Evolutionary conservation across 2,797 vertebrate genomes (phyloP), one percentile per base, ranked within the genome.

Genomic region (Acanthurus leucopareius): DNA sequence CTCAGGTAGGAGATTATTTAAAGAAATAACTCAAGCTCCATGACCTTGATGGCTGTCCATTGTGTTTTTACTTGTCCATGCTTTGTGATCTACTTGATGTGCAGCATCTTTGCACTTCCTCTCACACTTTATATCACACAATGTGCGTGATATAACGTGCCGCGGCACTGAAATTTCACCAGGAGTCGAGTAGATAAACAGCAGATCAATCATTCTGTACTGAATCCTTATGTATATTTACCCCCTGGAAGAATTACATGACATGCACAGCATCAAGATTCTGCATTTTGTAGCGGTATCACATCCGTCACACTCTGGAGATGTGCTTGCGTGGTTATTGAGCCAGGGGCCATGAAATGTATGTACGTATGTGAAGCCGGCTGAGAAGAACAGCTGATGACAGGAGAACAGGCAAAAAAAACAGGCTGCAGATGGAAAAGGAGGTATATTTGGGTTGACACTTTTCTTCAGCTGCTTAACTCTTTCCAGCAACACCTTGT

Each of bases 171-270:
- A 9, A 0, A 7, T 51, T 66, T 69, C 82, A 60, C 58, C 49
- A 45, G 56, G 49, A 66, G 60, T 77, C 72, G 56, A 80, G 32
- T 57, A 77, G 72, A 75, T 66, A 38, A 72, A 77, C 38, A 47
- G 72, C 44, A 85, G 57, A 82, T 83, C 67, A 75, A 88, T 79
- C 63, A 58, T 13, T 75, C 82, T 77, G 64, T 54, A 3, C 3
- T 35, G 42, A 60, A 48, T 15, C 47, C 44, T 73, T 5, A 40
- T 16, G 7, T 10, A n/a, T n/a, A 45, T 35, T 35, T 65, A 73
- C 32, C 47, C 17, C 38, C 52, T 14, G 32, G 19, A 15, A 59
- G 25, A 54, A n/a, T 51, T 73, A 64, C 38, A 62, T 9, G 3
- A 56, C n/a, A 8, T 64, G 32, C 56, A 1, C 4, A 0, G n/a